These are phyloP conservation scores for Parazoanthus darwini DNA, from an alignment of 92 coral and sea anemone genomes.

Conservation along the genomic window DNA sequence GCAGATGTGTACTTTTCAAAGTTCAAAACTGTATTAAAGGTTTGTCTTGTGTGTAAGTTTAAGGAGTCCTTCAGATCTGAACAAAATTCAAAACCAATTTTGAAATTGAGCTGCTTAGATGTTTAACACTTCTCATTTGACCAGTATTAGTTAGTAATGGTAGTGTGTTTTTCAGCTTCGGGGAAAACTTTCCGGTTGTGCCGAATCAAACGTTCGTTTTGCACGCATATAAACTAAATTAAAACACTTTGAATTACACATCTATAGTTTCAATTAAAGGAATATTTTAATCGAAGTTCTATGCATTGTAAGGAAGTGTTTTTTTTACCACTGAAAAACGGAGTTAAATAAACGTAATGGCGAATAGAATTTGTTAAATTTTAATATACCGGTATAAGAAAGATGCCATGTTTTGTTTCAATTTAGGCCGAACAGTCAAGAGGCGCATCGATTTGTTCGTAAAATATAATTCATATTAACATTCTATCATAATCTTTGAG, in stretches of 20 bases:
- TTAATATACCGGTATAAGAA: background rate
- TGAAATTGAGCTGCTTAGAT: background rate
- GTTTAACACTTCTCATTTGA: background rate
- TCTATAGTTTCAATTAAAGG: background rate
- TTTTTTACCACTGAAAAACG: constrained; percentile 5
- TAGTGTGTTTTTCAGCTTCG: background rate
- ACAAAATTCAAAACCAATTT: constrained; percentile 1
- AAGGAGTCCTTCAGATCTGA: background rate
- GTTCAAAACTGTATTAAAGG: background rate
- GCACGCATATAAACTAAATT: constrained; percentile 1
- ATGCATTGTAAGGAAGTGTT: background rate
- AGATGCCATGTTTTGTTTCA: background rate
- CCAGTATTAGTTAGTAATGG: background rate
- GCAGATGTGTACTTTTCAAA: background rate
- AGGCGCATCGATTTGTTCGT: constrained; percentile 12
- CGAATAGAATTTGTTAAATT: constrained; percentile 19
- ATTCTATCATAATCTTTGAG: constrained; percentile 1
- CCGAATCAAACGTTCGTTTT: background rate
- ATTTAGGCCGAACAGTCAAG: background rate
- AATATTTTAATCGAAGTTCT: background rate
- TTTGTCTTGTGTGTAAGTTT: background rate
- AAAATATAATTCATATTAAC: constrained; percentile 16
- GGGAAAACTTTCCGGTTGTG: constrained; percentile 25
- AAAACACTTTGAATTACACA: background rate
- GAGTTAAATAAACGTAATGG: background rate